phyloP scores from a whole-genome alignment of 2,113 vertebrate species.

The Ictalurus furcatus region DNA sequence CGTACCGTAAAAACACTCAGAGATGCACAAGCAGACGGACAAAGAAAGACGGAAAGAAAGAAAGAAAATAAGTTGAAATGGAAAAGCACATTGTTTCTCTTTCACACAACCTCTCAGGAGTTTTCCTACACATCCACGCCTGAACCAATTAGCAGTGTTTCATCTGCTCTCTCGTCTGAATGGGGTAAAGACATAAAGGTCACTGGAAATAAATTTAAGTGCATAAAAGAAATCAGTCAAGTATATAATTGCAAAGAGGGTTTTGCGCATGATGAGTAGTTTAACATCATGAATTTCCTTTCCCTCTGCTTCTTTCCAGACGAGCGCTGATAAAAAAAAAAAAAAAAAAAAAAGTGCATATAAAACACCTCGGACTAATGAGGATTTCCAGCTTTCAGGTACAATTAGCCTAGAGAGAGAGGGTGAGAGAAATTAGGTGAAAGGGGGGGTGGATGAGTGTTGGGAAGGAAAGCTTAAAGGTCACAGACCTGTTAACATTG shows the following conservation, averaged over 20 bases:
- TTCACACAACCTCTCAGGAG: slow-evolving; percentile 58
- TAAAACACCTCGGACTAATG: slow-evolving; percentile 61
- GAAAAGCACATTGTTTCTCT: slow-evolving; percentile 50
- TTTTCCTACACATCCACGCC: slow-evolving; percentile 68
- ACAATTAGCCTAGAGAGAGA: slow-evolving; percentile 38
- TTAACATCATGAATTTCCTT: slow-evolving; percentile 68
- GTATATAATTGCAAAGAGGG: slow-evolving; percentile 79
- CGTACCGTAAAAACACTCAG: background rate
- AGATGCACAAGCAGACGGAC: background rate
- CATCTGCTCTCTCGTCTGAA: slow-evolving; percentile 63
- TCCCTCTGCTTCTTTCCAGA: slow-evolving; percentile 44
- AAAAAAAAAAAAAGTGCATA: slow-evolving; percentile 43
- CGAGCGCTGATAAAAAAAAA: slow-evolving; percentile 58
- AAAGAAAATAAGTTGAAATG: background rate
- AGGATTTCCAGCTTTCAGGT: slow-evolving; percentile 55
- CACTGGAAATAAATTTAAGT: slow-evolving; percentile 77
- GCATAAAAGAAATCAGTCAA: slow-evolving; percentile 78
- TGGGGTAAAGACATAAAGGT: slow-evolving; percentile 75
- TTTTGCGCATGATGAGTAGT: slow-evolving; percentile 71
- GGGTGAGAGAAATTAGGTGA: slow-evolving; percentile 4
- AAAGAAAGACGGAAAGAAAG: background rate
- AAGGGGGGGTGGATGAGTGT: too few relatives aligned
- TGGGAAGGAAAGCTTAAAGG: slow-evolving; percentile 5
- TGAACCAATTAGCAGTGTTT: slow-evolving; percentile 76
- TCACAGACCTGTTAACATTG: slow-evolving; percentile 9